phyloP scores from a whole-genome alignment of 2,113 vertebrate genomes.

The Datnioides undecimradiatus region DNA sequence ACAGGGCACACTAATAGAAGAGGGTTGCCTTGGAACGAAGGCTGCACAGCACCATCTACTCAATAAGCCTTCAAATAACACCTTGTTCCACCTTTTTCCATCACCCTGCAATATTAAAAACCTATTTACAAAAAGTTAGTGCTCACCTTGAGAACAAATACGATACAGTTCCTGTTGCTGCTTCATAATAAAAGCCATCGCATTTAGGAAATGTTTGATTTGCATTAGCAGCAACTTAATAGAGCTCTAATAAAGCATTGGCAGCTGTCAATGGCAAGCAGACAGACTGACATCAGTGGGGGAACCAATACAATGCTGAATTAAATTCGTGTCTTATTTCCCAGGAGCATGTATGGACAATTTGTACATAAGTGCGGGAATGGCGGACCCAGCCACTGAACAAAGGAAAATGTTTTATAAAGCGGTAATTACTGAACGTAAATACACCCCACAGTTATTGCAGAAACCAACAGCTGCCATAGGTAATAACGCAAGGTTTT shows the following conservation, averaged over 20 bases:
- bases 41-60: too few species aligned
- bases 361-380: not conserved
- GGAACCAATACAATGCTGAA: not conserved
- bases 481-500: not conserved
- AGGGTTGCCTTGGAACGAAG: too few species aligned
- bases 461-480: not conserved
- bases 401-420: not conserved
- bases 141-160: not conserved
- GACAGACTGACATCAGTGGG: not conserved
- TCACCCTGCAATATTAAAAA: too few species aligned
- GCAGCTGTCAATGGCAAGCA: not conserved
- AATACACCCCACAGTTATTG: not conserved
- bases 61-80: too few species aligned
- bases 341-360: not conserved
- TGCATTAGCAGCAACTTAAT: not conserved
- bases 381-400: not conserved
- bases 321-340: not conserved
- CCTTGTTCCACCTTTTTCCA: too few species aligned
- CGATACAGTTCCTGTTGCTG: too few species aligned
- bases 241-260: not conserved
- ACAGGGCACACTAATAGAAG: too few species aligned
- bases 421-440: not conserved
- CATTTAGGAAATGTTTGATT: not conserved
- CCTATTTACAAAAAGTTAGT: too few species aligned
- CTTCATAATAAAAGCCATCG: too few species aligned